Percentiles rank a stretch among this genome's conserved stretches.
These are phyloP conservation scores for Ctenopoma multispine DNA, from an alignment of 2,797 vertebrate genomes.

Conservation along the genomic window DNA sequence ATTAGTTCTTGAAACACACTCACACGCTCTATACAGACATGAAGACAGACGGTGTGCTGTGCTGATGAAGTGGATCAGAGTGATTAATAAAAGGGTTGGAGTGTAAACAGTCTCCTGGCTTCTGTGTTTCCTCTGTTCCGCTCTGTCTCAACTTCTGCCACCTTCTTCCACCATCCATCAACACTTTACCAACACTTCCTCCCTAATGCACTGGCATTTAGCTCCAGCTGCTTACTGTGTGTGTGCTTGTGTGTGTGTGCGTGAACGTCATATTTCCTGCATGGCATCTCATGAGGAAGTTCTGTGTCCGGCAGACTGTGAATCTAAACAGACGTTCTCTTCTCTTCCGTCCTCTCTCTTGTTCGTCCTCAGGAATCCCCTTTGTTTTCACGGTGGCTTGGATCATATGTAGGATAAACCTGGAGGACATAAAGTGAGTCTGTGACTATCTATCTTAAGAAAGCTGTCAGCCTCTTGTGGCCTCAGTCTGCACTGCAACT, in stretches of 20 bases:
- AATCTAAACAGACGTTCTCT: conserved; percentile 47
- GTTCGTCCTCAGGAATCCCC: conserved; percentile 86
- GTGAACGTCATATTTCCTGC: conserved; percentile 38
- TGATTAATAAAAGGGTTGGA: conserved; percentile 9
- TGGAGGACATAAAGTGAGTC: conserved; percentile 91
- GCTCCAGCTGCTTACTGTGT: conserved; percentile 41
- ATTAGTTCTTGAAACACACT: neutral
- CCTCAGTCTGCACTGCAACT: neutral
- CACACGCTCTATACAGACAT: no score
- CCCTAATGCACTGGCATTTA: conserved; percentile 11
- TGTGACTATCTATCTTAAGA: neutral
- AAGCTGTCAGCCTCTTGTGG: conserved; percentile 4
- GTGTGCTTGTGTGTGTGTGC: conserved; percentile 8
- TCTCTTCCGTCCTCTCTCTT: neutral
- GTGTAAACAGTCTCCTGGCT: conserved; percentile 34
- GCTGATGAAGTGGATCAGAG: conserved; percentile 15
- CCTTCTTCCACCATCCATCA: conserved; percentile 52
- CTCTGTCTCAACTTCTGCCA: conserved; percentile 28
- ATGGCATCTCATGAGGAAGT: conserved; percentile 37
- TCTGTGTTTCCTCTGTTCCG: conserved; percentile 21
- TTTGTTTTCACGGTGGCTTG: conserved; percentile 87
- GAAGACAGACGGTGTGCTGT: neutral
- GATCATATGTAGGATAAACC: conserved; percentile 86
- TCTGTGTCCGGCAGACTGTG: conserved; percentile 29
- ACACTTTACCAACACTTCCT: conserved; percentile 34